Conservation (phyloP, 2,888 invertebrate species). For the Serrognathus titanus region DNA sequence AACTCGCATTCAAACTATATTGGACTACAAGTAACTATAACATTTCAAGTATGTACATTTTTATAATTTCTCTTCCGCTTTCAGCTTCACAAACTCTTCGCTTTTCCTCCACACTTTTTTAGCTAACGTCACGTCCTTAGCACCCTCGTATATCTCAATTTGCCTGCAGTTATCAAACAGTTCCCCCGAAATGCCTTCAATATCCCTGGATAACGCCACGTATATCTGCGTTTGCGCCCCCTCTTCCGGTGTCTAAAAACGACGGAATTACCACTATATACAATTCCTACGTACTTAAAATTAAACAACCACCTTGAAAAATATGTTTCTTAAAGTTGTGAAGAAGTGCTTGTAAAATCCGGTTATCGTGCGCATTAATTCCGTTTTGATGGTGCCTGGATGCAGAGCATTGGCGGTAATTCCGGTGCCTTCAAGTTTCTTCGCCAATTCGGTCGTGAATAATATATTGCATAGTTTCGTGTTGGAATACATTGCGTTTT, state of each 20-base stretch:
- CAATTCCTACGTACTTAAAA: not conserved
- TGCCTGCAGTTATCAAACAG: slow-evolving; percentile 73
- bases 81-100: slow-evolving; percentile 67
- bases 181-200: slow-evolving; percentile 68
- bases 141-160: slow-evolving; percentile 5
- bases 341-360: not conserved
- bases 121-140: slow-evolving; percentile 50
- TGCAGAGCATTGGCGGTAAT: slow-evolving; percentile 32
- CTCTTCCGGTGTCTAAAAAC: slow-evolving; percentile 60
- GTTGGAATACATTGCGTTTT: slow-evolving; percentile 5
- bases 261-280: not conserved
- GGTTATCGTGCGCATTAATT: slow-evolving; percentile 1
- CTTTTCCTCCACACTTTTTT: slow-evolving; percentile 82
- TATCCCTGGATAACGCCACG: slow-evolving; percentile 69
- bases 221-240: slow-evolving; percentile 80
- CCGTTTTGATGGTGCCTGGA: slow-evolving; percentile 31
- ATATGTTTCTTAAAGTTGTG: not conserved
- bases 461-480: slow-evolving; percentile 34
- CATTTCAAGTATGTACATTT: too few relatives aligned
- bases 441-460: slow-evolving; percentile 31
- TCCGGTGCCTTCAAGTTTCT: slow-evolving; percentile 26
- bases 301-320: not conserved
- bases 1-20: too few relatives aligned
- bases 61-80: slow-evolving; percentile 54
- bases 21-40: too few relatives aligned